Percentiles rank a stretch among this genome's conserved stretches.
Conservation (phyloP, 2,888 invertebrate species). For the Tinea semifulvella region DNA sequence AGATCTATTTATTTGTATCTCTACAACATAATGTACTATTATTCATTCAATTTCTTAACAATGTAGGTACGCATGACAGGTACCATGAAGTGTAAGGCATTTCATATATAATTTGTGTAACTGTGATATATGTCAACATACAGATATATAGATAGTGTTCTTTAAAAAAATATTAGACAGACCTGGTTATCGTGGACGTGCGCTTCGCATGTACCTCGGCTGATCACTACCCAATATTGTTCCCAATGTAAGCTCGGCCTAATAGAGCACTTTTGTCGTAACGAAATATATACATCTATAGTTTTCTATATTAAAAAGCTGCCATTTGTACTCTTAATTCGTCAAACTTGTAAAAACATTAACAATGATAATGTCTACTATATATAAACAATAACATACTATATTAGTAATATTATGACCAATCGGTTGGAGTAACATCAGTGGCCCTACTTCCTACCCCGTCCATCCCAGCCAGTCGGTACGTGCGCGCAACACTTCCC, state of each 20-base stretch:
- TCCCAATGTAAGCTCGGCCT: slow-evolving; percentile 62
- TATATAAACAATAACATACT: too few relatives aligned
- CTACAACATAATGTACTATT: slow-evolving; percentile 42
- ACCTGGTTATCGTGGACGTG: slow-evolving; percentile 20
- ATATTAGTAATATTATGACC: too few relatives aligned
- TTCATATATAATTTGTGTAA: slow-evolving; percentile 23
- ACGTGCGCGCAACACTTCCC: slow-evolving; percentile 34
- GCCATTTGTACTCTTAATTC: slow-evolving; percentile 2
- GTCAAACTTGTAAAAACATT: not conserved
- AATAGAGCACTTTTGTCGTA: slow-evolving; percentile 25
- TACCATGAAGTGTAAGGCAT: slow-evolving; percentile 61
- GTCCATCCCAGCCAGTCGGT: slow-evolving; percentile 40
- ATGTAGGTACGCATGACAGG: slow-evolving; percentile 57
- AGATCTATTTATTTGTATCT: slow-evolving; percentile 58
- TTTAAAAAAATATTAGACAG: slow-evolving; percentile 26
- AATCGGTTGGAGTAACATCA: not conserved
- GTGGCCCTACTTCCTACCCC: not conserved
- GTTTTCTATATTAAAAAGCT: slow-evolving; percentile 11
- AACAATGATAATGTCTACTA: slow-evolving; percentile 7
- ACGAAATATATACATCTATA: not conserved
- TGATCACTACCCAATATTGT: slow-evolving; percentile 50
- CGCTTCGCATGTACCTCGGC: slow-evolving; percentile 40
- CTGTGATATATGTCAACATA: not conserved
- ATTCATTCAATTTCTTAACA: slow-evolving; percentile 42
- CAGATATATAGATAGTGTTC: not conserved